Conservation (phyloP, 2,113 vertebrate genomes). For the Sapayoa aenigma region DNA sequence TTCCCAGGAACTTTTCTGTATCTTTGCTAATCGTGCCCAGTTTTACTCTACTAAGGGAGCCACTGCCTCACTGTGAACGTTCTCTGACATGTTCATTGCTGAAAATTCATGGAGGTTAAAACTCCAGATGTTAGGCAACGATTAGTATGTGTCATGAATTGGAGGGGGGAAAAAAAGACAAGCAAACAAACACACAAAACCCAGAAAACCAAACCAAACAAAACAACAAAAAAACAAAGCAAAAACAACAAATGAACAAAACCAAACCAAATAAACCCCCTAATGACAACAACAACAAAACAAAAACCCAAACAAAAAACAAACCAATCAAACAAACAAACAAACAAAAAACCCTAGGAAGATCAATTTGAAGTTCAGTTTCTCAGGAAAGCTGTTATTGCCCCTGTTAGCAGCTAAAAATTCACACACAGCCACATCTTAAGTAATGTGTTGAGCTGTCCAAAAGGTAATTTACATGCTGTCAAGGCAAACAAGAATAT, state of each 20-base stretch:
- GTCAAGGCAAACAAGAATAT: conserved; percentile 78
- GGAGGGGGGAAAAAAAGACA: too few relatives aligned
- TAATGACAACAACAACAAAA: not conserved
- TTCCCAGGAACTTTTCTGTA: not conserved
- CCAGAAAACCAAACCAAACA: too few relatives aligned
- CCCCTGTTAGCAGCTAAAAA: conserved; percentile 67
- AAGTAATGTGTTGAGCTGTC: conserved; percentile 76
- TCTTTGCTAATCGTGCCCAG: not conserved
- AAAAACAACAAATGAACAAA: not conserved
- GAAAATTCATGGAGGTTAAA: conserved; percentile 33
- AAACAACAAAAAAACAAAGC: not conserved
- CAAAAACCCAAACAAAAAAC: not conserved
- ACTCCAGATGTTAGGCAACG: not conserved
- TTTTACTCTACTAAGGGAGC: not conserved
- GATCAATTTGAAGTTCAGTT: conserved; percentile 63
- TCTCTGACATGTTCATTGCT: not conserved
- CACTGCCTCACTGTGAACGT: not conserved
- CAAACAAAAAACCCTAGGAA: not conserved
- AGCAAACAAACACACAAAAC: too few relatives aligned
- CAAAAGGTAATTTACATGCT: conserved; percentile 77
- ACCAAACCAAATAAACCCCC: not conserved
- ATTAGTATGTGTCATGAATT: conserved; percentile 8
- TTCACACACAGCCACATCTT: conserved; percentile 66
- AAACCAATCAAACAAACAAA: too few relatives aligned
- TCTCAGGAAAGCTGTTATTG: conserved; percentile 69